These are phyloP conservation scores for Digitonthophagus gazella DNA, from an alignment of 2,888 invertebrate species.

Conservation along the genomic window DNA sequence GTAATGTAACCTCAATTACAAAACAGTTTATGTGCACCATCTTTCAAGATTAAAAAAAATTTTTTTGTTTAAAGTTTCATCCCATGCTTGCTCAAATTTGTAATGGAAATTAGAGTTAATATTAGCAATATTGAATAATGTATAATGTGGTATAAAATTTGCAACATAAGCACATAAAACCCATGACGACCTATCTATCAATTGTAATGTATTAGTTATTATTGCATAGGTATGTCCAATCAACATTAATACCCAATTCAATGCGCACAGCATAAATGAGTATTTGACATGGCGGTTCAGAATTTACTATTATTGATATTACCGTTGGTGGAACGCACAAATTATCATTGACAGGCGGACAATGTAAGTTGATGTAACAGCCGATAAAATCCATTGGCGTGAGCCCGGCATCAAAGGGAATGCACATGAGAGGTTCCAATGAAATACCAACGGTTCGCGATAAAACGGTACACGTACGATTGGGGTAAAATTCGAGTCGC, in stretches of 20 bases:
- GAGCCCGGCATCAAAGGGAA: not conserved
- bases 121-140: no score
- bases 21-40: no score
- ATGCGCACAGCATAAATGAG: not conserved
- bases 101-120: no score
- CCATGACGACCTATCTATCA: no score
- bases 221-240: not conserved
- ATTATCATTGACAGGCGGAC: not conserved
- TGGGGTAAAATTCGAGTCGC: no score
- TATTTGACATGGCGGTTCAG: not conserved
- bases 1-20: no score
- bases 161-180: no score
- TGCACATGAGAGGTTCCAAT: not conserved
- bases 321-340: not conserved
- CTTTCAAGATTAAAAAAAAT: no score
- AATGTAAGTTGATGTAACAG: not conserved
- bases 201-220: not conserved
- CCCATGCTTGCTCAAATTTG: no score
- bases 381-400: not conserved
- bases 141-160: no score
- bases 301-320: not conserved
- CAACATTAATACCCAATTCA: not conserved
- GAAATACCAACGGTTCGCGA: not conserved
- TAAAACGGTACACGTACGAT: no score
- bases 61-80: no score